Conservation (phyloP, 2,888 invertebrate genomes). For the Tipula lateralis region DNA sequence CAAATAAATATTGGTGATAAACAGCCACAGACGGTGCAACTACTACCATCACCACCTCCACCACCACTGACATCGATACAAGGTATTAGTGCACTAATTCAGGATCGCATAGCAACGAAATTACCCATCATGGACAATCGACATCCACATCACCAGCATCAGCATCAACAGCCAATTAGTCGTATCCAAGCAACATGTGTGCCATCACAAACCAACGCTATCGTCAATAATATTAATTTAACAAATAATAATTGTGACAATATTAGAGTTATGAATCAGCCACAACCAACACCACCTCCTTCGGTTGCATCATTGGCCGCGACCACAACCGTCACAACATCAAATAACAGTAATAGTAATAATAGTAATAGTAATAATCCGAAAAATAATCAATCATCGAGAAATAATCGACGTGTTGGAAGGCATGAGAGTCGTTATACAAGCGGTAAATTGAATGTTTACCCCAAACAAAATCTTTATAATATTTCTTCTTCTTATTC, state of each 20-base stretch:
- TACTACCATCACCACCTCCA: not conserved
- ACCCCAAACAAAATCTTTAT: not conserved
- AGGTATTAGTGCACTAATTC: not conserved
- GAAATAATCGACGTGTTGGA: slow-evolving; percentile 38
- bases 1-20: not conserved
- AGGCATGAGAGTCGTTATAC: slow-evolving; percentile 41
- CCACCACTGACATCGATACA: not conserved
- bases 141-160: slow-evolving; percentile 33
- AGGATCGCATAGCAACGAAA: not conserved
- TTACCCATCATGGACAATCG: not conserved
- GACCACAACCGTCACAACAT: not conserved
- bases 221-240: slow-evolving; percentile 2
- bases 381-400: slow-evolving; percentile 32
- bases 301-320: not conserved
- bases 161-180: slow-evolving; percentile 36
- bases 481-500: not conserved
- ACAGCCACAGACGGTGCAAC: not conserved
- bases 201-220: not conserved
- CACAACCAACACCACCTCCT: slow-evolving; percentile 16
- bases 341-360: slow-evolving; percentile 31
- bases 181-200: slow-evolving; percentile 31
- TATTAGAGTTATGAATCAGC: slow-evolving; percentile 6
- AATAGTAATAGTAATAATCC: slow-evolving; percentile 30
- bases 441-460: slow-evolving; percentile 38
- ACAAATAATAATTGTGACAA: slow-evolving; percentile 11